A percentile compares a stretch with the other conserved stretches of the same genome.
These are phyloP conservation scores for Indri indri DNA, from an alignment of 2,113 vertebrate species.

Conservation along the genomic window DNA sequence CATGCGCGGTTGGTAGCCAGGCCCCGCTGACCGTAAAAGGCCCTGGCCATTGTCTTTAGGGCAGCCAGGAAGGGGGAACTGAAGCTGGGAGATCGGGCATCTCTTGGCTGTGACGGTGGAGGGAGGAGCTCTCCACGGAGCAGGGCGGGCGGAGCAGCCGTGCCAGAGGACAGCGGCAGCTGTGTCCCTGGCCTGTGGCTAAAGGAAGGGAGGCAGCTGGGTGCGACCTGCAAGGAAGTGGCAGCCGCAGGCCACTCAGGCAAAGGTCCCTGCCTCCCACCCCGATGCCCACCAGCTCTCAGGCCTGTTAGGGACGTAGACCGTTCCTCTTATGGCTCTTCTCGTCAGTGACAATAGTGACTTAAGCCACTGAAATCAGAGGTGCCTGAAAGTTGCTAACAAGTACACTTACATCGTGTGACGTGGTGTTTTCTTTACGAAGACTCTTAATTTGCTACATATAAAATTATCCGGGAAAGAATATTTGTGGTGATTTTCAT, in stretches of 20 bases:
- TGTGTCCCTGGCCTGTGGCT: background rate
- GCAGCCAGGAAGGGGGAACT: background rate
- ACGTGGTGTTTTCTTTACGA: background rate
- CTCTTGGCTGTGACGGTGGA: background rate
- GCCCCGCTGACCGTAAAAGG: background rate
- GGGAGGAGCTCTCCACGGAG: background rate
- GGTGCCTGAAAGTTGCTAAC: background rate
- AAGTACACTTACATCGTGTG: background rate
- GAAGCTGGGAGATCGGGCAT: background rate
- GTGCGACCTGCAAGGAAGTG: background rate
- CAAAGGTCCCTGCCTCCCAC: too few relatives aligned
- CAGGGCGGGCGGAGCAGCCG: too few relatives aligned
- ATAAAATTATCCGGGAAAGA: background rate
- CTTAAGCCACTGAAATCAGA: background rate
- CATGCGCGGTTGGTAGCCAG: background rate
- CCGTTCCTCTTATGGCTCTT: background rate
- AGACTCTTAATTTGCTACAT: background rate
- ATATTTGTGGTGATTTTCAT: background rate
- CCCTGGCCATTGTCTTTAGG: background rate
- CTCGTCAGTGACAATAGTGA: background rate
- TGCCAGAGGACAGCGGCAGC: too few relatives aligned
- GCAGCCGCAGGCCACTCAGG: background rate
- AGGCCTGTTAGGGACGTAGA: background rate
- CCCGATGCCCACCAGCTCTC: background rate
- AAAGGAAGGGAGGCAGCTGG: background rate